Conservation (phyloP, 2,797 vertebrate species). For the Sebastes nivosus region DNA sequence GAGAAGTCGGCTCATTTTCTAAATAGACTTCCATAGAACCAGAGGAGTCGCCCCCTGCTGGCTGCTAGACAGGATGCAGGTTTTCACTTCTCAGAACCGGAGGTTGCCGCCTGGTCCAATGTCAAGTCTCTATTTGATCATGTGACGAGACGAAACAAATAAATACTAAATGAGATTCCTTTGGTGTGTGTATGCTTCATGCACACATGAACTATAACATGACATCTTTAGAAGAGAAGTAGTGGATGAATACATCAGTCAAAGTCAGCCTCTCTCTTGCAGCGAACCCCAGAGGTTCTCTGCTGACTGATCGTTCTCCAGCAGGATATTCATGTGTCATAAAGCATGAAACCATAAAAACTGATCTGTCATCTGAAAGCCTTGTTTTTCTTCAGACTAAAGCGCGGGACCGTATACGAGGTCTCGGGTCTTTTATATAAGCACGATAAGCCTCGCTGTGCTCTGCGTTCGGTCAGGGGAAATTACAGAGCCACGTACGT, state of each 20-base stretch:
- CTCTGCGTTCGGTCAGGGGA: constrained; percentile 22
- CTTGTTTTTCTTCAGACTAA: constrained; percentile 6
- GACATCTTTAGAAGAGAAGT: background rate
- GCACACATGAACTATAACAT: background rate
- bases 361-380: constrained; percentile 10
- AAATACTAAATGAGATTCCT: too few relatives aligned
- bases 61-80: background rate
- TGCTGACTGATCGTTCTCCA: constrained; percentile 4
- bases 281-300: background rate
- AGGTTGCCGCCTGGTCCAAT: too few relatives aligned
- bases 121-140: too few relatives aligned
- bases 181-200: too few relatives aligned
- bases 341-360: constrained; percentile 16
- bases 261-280: background rate
- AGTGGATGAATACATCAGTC: background rate
- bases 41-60: background rate
- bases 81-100: background rate
- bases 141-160: too few relatives aligned
- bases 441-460: constrained; percentile 30
- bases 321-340: constrained; percentile 39
- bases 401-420: background rate
- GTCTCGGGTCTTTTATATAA: constrained; percentile 23
- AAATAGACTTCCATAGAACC: background rate
- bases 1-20: too few relatives aligned
- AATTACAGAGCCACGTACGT: constrained; percentile 31